These are phyloP conservation scores for Ispidina lecontei DNA, from an alignment of 2,797 vertebrate species.

Conservation along the genomic window DNA sequence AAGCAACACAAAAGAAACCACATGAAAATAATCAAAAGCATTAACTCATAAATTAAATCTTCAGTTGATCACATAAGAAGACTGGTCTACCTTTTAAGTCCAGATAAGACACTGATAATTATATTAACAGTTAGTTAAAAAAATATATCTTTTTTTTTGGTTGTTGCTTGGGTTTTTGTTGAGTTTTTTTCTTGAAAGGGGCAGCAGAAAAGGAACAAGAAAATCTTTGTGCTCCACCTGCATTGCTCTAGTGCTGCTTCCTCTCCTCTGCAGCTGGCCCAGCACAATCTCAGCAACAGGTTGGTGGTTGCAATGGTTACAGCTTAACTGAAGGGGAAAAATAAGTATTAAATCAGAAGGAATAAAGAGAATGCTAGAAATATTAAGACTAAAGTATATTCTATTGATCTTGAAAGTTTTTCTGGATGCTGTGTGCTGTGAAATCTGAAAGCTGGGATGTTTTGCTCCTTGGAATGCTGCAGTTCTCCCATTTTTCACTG, in stretches of 20 bases:
- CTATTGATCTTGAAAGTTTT: not conserved
- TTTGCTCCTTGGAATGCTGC: not conserved
- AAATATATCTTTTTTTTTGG: not conserved
- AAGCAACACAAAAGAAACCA: no score
- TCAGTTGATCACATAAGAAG: not conserved
- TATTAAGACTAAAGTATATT: not conserved
- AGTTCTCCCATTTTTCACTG: not conserved
- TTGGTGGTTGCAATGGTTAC: not conserved
- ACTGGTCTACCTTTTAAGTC: not conserved
- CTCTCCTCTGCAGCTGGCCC: not conserved
- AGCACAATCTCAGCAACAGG: not conserved
- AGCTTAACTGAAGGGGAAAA: not conserved
- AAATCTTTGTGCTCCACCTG: not conserved
- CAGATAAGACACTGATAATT: not conserved
- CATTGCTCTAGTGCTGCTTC: not conserved
- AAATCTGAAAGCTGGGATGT: not conserved
- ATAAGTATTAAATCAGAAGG: not conserved
- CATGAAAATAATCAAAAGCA: not conserved
- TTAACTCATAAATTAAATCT: not conserved
- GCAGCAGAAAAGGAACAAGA: not conserved
- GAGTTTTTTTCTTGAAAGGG: not conserved
- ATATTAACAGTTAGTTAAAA: not conserved
- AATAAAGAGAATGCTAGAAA: not conserved
- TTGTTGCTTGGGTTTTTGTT: not conserved
- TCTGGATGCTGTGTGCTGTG: accelerated